Base-by-base conservation (phyloP, 1,140 invertebrate species). In the Cheumatopsyche charites region DNA sequence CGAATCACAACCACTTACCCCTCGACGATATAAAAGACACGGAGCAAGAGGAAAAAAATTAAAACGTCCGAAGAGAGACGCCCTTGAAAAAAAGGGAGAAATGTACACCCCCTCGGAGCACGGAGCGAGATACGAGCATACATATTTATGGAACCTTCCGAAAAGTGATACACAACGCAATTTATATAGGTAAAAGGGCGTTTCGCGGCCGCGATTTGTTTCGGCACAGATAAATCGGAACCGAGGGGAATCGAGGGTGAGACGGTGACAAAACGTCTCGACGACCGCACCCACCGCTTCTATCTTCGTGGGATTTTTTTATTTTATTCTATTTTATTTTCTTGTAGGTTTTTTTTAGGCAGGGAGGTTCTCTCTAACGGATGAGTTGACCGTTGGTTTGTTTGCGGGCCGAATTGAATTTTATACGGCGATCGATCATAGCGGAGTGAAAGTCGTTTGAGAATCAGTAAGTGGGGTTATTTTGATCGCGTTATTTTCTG, bases 241-340 rank as follows among this genome's bases (percentile, higher is more conserved):
- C 15, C 11, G 29, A 62, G 70, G 70, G 15, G 70, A 15, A 5
- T 17, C 15, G 43, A 49, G 13, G 70, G 43, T 13, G 15, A 43
- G 70, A 71, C 70, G 70, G 58, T 63, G 61, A 71, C 62, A 65
- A 71, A 71, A 65, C 45, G 62, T 43, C 42, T 43, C 42, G 58
- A 17, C 70, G 42, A 43, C 42, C 62, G 61, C 13, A n/a, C 69
- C 17, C 7, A 43, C 62, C 62, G 21, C 29, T 36, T 23, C 4
- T 6, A 19, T 2, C 4, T 49, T 13, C 45, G 45, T 3, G 29
- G 3, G 29, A 3, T 36, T 36, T 36, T 36, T 36, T 36, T 9
- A n/a, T n/a, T n/a, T n/a, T n/a, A n/a, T n/a, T n/a, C n/a, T n/a
- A n/a, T n/a, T n/a, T n/a, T n/a, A n/a, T n/a, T n/a, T n/a, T n/a